Evolutionary conservation across 2,888 invertebrate species (phyloP).

Genomic region (Caenorhabditis sp.): DNA sequence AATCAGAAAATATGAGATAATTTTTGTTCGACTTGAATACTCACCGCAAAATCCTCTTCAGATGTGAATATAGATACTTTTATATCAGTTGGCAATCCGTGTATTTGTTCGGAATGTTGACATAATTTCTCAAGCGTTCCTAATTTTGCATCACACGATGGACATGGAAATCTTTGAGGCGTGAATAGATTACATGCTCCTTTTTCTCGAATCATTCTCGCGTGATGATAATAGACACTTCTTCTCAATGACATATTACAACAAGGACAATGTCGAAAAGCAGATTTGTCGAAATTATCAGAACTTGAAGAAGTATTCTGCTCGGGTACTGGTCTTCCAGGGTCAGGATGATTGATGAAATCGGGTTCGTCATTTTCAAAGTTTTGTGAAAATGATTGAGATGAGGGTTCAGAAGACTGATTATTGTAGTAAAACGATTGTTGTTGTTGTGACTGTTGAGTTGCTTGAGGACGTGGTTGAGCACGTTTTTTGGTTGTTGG

Average conservation of each 20-base stretch:
- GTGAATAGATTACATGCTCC: conserved; percentile 56
- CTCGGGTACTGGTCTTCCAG: not conserved
- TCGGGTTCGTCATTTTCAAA: conserved; percentile 16
- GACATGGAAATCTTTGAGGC: conserved; percentile 55
- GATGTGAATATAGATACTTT: conserved; percentile 42
- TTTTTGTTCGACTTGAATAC: not conserved
- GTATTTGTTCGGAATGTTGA: conserved; percentile 50
- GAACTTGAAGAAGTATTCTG: not conserved
- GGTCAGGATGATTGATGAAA: conserved; percentile 8
- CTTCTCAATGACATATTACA: conserved; percentile 44
- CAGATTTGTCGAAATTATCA: not conserved
- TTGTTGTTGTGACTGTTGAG: not conserved
- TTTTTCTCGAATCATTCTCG: conserved; percentile 49
- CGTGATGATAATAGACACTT: conserved; percentile 50
- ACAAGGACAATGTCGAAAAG: conserved; percentile 36
- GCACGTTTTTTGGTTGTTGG: not conserved
- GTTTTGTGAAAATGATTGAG: not conserved
- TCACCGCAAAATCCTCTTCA: conserved; percentile 45
- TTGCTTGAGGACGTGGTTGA: not conserved
- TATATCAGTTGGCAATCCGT: conserved; percentile 50
- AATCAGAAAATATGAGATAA: not conserved
- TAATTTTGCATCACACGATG: conserved; percentile 43
- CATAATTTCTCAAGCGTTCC: conserved; percentile 57
- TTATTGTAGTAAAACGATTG: not conserved
- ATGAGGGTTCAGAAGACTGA: not conserved